These are phyloP conservation scores for Phyllopteryx taeniolatus DNA, from an alignment of 2,113 vertebrate genomes.

Conservation along the genomic window DNA sequence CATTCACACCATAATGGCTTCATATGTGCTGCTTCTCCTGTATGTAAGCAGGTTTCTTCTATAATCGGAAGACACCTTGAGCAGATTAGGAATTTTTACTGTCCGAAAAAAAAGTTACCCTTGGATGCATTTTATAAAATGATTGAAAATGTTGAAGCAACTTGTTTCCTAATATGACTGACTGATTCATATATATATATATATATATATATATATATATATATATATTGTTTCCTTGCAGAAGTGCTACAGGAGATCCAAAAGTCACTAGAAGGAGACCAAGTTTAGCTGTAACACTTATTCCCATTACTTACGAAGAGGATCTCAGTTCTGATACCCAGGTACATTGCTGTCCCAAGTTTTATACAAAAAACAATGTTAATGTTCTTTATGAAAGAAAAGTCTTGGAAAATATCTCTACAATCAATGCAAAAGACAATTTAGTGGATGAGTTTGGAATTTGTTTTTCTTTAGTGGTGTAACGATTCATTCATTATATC, in stretches of 20 bases:
- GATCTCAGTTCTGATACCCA: neutral
- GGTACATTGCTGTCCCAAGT: neutral
- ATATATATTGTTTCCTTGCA: constrained; percentile 51
- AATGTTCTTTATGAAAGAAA: too few species aligned
- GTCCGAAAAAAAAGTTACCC: too few species aligned
- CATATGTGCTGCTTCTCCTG: constrained; percentile 1
- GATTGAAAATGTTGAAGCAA: neutral
- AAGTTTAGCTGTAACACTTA: constrained; percentile 70
- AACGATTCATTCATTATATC: too few species aligned
- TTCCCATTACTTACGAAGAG: neutral
- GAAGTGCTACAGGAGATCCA: constrained; percentile 95
- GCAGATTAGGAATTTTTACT: neutral
- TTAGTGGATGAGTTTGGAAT: too few species aligned
- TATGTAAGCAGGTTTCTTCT: constrained; percentile 29
- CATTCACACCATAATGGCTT: constrained; percentile 5
- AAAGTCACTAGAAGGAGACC: constrained; percentile 88
- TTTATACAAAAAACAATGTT: too few species aligned
- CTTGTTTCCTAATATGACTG: neutral
- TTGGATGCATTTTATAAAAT: too few species aligned
- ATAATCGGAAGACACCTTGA: constrained; percentile 7
- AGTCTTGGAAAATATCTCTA: too few species aligned
- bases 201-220: neutral
- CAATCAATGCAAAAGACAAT: too few species aligned
- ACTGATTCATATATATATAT: neutral
- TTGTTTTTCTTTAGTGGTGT: too few species aligned